Evolutionary conservation across 2,888 invertebrate genomes (phyloP).

Genomic region (Epsilonema sp.): DNA sequence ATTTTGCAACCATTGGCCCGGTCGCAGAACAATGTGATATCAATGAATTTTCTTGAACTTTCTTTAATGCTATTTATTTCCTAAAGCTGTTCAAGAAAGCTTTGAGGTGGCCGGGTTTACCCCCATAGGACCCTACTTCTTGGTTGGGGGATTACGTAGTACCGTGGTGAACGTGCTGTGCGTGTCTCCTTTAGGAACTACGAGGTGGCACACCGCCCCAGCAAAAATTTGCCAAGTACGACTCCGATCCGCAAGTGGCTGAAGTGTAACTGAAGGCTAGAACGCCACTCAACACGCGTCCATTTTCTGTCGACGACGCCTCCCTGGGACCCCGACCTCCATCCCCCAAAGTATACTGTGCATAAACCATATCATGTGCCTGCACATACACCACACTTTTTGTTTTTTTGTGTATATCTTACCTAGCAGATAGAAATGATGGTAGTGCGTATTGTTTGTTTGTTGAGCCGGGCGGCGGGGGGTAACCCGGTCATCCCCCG

Average conservation of each 20-base stretch:
- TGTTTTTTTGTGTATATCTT: not conserved
- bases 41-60: too few species aligned
- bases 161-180: not conserved
- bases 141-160: not conserved
- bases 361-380: too few species aligned
- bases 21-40: too few species aligned
- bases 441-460: conserved; percentile 2
- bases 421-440: not conserved
- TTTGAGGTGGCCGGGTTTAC: not conserved
- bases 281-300: conserved; percentile 75
- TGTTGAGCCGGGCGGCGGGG: too few species aligned
- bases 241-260: conserved; percentile 83
- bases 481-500: too few species aligned
- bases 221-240: conserved; percentile 97
- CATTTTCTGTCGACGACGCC: conserved; percentile 82
- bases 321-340: conserved; percentile 95
- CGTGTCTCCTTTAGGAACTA: conserved; percentile 49
- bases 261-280: conserved; percentile 70
- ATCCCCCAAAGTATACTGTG: conserved; percentile 88
- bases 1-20: too few species aligned
- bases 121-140: too few species aligned
- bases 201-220: conserved; percentile 95
- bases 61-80: too few species aligned
- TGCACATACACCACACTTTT: too few species aligned
- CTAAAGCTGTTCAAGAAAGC: not conserved